Evolutionary conservation across 1,140 invertebrate genomes (phyloP).

Genomic region (Temnothorax curvispinosus): DNA sequence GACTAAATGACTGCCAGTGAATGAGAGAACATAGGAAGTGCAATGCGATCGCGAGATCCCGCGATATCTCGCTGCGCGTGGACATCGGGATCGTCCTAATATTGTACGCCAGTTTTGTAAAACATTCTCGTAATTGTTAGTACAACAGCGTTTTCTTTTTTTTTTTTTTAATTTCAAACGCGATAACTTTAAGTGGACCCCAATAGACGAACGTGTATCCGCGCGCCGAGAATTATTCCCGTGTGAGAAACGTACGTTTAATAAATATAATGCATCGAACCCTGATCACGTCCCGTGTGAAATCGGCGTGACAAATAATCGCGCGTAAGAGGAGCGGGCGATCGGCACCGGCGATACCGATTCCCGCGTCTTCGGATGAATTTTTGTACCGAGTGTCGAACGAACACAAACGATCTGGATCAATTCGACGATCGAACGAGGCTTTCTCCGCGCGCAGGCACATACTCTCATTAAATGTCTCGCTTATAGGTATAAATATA

Average conservation of each 20-base stretch:
- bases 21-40: slow-evolving; percentile 22
- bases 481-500: slow-evolving; percentile 73
- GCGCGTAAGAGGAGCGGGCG: not conserved
- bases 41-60: slow-evolving; percentile 7
- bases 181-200: slow-evolving; percentile 81
- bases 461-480: slow-evolving; percentile 56
- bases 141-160: slow-evolving; percentile 27
- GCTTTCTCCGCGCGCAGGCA: slow-evolving; percentile 59
- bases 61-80: not conserved
- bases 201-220: slow-evolving; percentile 78
- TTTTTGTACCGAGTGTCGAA: not conserved
- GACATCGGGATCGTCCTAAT: not conserved
- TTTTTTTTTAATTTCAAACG: slow-evolving; percentile 55
- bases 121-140: slow-evolving; percentile 63
- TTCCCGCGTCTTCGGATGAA: not conserved
- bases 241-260: not conserved
- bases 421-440: slow-evolving; percentile 14
- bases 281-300: not conserved
- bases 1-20: not conserved
- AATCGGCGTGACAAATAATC: not conserved
- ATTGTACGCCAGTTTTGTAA: slow-evolving; percentile 66
- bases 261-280: not conserved
- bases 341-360: not conserved
- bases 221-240: slow-evolving; percentile 68
- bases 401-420: slow-evolving; percentile 18